Percentiles rank a stretch among this genome's conserved stretches.
Conservation (phyloP, 2,113 vertebrate genomes). For the Pollimyrus isidori region DNA sequence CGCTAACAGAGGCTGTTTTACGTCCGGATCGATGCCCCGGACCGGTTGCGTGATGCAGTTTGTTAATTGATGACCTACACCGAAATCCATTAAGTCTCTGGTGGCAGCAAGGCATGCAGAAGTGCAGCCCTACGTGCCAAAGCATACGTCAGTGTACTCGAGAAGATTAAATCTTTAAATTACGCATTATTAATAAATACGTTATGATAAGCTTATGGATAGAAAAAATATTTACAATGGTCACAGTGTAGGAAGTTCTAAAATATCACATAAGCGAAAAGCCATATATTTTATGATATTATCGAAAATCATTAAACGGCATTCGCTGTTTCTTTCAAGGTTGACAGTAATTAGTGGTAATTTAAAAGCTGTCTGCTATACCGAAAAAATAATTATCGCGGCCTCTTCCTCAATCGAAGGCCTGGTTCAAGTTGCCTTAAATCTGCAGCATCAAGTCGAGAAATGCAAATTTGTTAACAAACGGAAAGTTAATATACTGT, state of each 20-base stretch:
- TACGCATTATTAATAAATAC: not conserved
- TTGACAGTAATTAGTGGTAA: not conserved
- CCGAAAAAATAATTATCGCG: not conserved
- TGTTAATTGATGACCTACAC: conserved; percentile 29
- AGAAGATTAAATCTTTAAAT: not conserved
- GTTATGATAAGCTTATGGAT: not conserved
- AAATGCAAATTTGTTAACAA: not conserved
- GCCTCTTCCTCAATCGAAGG: not conserved
- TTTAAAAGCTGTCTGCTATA: not conserved
- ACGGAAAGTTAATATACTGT: not conserved
- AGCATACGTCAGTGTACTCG: not conserved
- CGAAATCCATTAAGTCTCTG: conserved; percentile 27
- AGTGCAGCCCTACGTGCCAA: not conserved
- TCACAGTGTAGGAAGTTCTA: not conserved
- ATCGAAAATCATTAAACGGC: not conserved
- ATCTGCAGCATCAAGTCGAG: not conserved
- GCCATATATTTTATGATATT: not conserved
- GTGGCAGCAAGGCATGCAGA: not conserved
- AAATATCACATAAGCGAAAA: not conserved
- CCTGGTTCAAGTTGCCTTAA: not conserved
- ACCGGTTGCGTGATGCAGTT: not conserved
- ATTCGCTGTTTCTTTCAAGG: not conserved
- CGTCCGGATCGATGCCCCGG: conserved; percentile 14
- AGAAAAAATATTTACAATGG: not conserved
- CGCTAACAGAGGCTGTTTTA: conserved; percentile 4